Conservation (phyloP, 37 sponge, comb jelly and placozoan genomes). For the Haliclona indistincta region DNA sequence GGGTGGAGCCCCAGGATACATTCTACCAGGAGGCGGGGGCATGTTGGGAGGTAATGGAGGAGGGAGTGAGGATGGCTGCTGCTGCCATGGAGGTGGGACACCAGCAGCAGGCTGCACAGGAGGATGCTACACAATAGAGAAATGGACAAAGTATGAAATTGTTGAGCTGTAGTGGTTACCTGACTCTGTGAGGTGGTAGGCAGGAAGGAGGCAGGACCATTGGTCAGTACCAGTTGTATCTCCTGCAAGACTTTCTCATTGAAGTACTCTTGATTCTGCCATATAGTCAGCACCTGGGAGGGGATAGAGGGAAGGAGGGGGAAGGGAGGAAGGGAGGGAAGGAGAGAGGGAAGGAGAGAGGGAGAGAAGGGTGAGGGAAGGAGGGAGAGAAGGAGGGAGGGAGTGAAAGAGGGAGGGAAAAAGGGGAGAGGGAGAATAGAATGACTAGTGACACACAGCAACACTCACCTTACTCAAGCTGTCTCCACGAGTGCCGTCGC, state of each 20-base stretch:
- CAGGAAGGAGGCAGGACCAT: not conserved
- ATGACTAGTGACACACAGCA: too few species aligned
- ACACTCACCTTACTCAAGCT: conserved; percentile 52
- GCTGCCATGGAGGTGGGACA: conserved; percentile 36
- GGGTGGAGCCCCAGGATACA: not conserved
- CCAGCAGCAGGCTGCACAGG: not conserved
- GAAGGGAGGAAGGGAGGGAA: too few species aligned
- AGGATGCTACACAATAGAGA: too few species aligned
- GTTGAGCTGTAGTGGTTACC: too few species aligned
- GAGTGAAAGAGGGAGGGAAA: too few species aligned
- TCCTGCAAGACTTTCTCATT: not conserved
- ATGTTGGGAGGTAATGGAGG: conserved; percentile 13
- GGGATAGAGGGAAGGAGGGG: too few species aligned
- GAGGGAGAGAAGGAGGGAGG: too few species aligned
- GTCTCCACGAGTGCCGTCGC: conserved; percentile 40
- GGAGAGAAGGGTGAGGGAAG: too few species aligned
- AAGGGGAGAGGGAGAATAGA: too few species aligned
- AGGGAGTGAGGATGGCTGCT: conserved; percentile 9
- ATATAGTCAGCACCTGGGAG: conserved; percentile 87
- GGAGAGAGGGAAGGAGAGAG: too few species aligned
- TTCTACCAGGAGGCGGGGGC: conserved; percentile 14
- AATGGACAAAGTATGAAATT: too few species aligned
- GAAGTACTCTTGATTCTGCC: conserved; percentile 83
- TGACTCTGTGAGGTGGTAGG: not conserved
- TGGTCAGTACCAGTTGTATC: not conserved